These are phyloP conservation scores for Grammomys surdaster DNA, from an alignment of 2,113 vertebrate genomes.

Conservation along the genomic window DNA sequence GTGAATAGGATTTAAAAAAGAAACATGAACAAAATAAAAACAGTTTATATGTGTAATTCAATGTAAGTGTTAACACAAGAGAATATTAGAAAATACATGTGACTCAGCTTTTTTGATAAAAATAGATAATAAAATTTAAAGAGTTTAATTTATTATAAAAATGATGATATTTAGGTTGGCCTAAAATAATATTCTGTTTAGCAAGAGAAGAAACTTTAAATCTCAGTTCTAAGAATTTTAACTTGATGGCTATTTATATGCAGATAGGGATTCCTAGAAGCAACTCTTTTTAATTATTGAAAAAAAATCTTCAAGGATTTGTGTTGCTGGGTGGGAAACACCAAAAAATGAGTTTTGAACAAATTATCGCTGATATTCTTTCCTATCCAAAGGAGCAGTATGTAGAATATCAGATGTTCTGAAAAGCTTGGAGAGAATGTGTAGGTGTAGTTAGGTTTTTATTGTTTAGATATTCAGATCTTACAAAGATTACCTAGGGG, in stretches of 20 bases:
- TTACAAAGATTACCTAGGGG: neutral
- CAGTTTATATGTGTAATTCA: neutral
- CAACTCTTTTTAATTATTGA: neutral
- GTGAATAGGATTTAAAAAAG: neutral
- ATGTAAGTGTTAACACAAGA: neutral
- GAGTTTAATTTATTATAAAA: neutral
- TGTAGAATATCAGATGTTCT: neutral
- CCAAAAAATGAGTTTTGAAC: neutral
- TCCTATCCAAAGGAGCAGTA: neutral
- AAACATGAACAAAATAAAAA: neutral
- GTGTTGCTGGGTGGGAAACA: neutral
- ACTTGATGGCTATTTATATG: neutral
- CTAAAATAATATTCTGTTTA: constrained; percentile 39
- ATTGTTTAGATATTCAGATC: neutral
- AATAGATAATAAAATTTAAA: neutral
- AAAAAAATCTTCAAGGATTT: neutral
- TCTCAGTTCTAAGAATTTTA: neutral
- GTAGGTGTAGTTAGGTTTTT: neutral
- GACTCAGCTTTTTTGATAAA: neutral
- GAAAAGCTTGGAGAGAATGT: neutral
- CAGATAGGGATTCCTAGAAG: neutral
- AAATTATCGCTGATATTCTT: neutral
- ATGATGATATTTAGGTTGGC: neutral
- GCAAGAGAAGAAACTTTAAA: neutral
- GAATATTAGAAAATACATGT: constrained; percentile 2